Conservation (phyloP, 2,113 vertebrate species). For the Bothrops jararaca region DNA sequence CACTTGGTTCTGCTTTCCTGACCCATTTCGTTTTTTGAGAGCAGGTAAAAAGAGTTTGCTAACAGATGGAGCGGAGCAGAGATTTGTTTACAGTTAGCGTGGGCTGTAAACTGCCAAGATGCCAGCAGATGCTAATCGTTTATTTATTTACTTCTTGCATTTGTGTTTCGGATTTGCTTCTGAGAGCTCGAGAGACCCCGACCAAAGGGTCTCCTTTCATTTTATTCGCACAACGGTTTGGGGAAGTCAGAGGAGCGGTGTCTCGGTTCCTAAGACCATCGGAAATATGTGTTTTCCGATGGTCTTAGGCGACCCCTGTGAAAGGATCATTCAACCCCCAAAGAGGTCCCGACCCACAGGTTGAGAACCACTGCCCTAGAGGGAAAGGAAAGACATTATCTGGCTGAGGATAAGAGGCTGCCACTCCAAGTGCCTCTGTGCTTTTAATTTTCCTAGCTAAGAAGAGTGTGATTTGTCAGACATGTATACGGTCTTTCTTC, state of each 20-base stretch:
- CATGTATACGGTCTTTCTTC: conserved; percentile 34
- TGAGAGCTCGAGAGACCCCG: not conserved
- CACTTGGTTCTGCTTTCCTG: not conserved
- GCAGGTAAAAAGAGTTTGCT: no score
- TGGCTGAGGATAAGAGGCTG: conserved; percentile 32
- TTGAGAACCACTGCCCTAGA: not conserved
- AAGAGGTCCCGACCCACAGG: no score
- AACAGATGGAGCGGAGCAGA: not conserved
- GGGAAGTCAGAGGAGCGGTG: not conserved
- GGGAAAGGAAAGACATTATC: conserved; percentile 39
- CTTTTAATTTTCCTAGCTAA: conserved; percentile 48
- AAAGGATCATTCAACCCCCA: no score
- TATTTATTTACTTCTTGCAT: not conserved
- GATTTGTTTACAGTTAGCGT: not conserved
- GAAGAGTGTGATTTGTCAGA: conserved; percentile 44
- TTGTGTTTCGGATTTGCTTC: not conserved
- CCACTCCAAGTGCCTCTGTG: conserved; percentile 4
- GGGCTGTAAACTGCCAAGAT: not conserved
- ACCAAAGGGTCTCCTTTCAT: not conserved
- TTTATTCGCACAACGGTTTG: not conserved
- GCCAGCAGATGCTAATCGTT: not conserved
- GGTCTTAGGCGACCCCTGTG: no score
- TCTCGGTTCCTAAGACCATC: no score
- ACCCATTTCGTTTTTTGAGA: not conserved
- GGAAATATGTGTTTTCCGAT: no score